Evolutionary conservation across 2,113 vertebrate species (phyloP), one percentile per base, ranked within the genome.

Genomic region (Tetraodon nigroviridis): DNA sequence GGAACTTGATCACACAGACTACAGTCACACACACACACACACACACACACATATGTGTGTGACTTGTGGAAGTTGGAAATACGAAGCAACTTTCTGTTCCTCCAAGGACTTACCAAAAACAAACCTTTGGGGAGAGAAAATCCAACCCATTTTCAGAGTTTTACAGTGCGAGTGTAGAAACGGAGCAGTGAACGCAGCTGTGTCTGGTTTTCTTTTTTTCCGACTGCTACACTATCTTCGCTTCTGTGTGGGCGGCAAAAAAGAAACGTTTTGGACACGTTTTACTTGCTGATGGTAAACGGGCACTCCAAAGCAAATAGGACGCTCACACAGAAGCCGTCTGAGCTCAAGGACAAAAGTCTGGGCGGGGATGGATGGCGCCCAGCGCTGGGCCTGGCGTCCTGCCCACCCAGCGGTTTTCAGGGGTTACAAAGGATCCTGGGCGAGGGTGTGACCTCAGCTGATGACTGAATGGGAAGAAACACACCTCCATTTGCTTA

Each of bases 341-440:
- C 53, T 71, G 16, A 60, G 76, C 29, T 71, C 21, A 65, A 70
- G 67, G 66, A 61, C 57, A 62, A 55, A 27, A 46, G 58, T 17
- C 49, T 48, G 57, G 49, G 61, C 64, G 16, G 52, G 55, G 49
- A 45, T 65, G 66, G 67, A 69, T 45, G 71, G 49, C 17, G 15
- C 56, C 82, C 75, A 85, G 82, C 71, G 75, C 64, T 46, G 12
- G 32, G 51, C 56, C 55, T 78, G 44, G 48, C 65, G 17, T 24
- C 12, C n/a, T 15, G 80, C 84, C 7, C 76, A 82, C 81, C 65
- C 29, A 1, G 24, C 51, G 58, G 71, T 12, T 73, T 82, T 82
- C 65, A 79, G 66, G 58, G 42, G 60, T 58, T 51, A 72, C 37
- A 16, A 6, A 67, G 42, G 55, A 64, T 19, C 21, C 19, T 19